Evolutionary conservation across 37 sponge, comb jelly and placozoan species (phyloP).

Genomic region (Cliona cf. orientalis): DNA sequence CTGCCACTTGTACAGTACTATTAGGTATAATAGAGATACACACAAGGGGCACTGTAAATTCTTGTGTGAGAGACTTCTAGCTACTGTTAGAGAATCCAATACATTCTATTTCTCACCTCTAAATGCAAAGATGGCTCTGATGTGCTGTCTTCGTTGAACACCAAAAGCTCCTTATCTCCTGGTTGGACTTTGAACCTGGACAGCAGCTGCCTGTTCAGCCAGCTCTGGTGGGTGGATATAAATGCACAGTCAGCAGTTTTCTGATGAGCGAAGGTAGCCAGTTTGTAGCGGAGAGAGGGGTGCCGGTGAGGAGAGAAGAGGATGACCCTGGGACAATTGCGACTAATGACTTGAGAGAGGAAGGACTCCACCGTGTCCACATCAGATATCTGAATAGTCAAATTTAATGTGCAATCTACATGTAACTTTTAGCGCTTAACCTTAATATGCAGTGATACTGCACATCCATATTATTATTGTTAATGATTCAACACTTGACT

Average conservation of each 20-base stretch:
- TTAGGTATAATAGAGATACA: background rate
- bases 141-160: constrained; percentile 43
- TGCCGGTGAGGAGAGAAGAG: constrained; percentile 21
- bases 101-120: constrained; percentile 7
- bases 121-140: constrained; percentile 6
- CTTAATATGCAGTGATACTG: too few species aligned
- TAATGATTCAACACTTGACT: background rate
- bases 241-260: constrained; percentile 37
- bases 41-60: background rate
- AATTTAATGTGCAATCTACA: background rate
- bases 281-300: constrained; percentile 48
- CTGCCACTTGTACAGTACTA: background rate
- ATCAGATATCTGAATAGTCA: constrained; percentile 11
- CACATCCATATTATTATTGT: background rate
- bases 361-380: constrained; percentile 10
- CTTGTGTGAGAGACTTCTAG: background rate
- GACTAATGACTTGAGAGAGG: constrained; percentile 18
- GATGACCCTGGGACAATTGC: constrained; percentile 52
- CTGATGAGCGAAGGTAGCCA: constrained; percentile 37
- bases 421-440: too few species aligned
- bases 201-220: too few species aligned
- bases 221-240: constrained; percentile 14
- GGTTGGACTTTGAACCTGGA: constrained; percentile 6
- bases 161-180: constrained; percentile 27
- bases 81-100: background rate